These are phyloP conservation scores for Poliocrania exsul DNA, from an alignment of 2,797 vertebrate genomes.

Conservation along the genomic window DNA sequence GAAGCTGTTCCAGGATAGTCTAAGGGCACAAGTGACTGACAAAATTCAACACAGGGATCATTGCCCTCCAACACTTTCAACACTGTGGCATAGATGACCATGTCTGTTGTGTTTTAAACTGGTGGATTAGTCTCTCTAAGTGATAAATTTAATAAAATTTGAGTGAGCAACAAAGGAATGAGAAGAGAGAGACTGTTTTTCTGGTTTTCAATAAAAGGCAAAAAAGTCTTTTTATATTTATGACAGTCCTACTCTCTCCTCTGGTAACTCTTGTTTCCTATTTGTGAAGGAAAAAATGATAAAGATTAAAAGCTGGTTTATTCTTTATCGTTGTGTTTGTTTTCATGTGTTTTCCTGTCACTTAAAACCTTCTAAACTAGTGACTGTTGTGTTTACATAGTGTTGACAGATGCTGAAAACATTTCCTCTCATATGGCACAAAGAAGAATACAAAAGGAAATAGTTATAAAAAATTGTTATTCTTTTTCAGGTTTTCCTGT, in stretches of 20 bases:
- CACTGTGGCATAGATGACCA: accelerated
- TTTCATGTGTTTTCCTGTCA: not conserved
- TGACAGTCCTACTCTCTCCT: not conserved
- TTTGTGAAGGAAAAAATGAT: not conserved
- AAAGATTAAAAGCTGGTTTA: not conserved
- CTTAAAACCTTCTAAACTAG: not conserved
- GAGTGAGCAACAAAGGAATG: not conserved
- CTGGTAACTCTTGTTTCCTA: not conserved
- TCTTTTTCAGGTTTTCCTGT: not conserved
- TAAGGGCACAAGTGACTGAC: not conserved
- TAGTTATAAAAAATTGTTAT: not conserved
- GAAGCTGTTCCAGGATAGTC: not conserved
- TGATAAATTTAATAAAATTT: not conserved
- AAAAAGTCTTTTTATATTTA: not conserved
- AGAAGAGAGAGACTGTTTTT: not conserved
- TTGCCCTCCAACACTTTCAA: not conserved
- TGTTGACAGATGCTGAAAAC: not conserved
- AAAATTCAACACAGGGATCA: not conserved
- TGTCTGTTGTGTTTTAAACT: not conserved
- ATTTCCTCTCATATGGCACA: not conserved
- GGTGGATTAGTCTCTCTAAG: not conserved
- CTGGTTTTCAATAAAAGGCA: not conserved
- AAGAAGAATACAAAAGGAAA: not conserved
- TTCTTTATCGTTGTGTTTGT: not conserved
- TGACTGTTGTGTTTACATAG: not conserved